These are phyloP conservation scores for Chrosomus eos DNA, from an alignment of 2,797 vertebrate genomes.

Conservation along the genomic window DNA sequence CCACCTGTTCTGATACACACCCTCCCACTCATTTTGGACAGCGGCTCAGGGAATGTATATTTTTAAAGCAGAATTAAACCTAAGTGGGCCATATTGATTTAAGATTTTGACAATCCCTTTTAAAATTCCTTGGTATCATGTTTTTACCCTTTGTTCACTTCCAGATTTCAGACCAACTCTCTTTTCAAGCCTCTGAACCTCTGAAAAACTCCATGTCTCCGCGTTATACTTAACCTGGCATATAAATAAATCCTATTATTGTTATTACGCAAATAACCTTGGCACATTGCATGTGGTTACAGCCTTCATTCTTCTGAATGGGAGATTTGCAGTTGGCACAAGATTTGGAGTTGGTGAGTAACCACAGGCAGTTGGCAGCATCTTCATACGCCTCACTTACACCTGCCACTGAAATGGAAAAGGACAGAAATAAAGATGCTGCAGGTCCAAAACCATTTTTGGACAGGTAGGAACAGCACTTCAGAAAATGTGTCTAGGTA, in stretches of 20 bases:
- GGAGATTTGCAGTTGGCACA: constrained; percentile 99
- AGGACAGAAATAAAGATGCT: constrained; percentile 56
- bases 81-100: not conserved
- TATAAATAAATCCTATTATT: constrained; percentile 23
- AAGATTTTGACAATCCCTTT: not conserved
- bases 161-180: not conserved
- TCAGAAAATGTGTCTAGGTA: not conserved
- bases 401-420: constrained; percentile 86
- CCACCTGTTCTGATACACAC: not conserved
- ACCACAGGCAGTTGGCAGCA: constrained; percentile 98
- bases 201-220: not conserved
- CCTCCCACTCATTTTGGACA: not conserved
- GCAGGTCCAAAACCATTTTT: not conserved
- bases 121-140: not conserved
- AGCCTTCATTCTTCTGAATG: constrained; percentile 99
- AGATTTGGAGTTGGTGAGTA: constrained; percentile 95
- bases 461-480: constrained; percentile 15
- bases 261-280: constrained; percentile 74
- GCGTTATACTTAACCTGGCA: not conserved
- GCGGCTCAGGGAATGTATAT: not conserved
- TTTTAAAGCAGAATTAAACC: not conserved
- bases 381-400: constrained; percentile 97
- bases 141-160: not conserved
- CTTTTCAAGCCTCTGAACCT: not conserved
- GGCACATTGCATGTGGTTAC: constrained; percentile 99